Conservation (phyloP, 2,797 vertebrate genomes). For the Vultur gryphus region DNA sequence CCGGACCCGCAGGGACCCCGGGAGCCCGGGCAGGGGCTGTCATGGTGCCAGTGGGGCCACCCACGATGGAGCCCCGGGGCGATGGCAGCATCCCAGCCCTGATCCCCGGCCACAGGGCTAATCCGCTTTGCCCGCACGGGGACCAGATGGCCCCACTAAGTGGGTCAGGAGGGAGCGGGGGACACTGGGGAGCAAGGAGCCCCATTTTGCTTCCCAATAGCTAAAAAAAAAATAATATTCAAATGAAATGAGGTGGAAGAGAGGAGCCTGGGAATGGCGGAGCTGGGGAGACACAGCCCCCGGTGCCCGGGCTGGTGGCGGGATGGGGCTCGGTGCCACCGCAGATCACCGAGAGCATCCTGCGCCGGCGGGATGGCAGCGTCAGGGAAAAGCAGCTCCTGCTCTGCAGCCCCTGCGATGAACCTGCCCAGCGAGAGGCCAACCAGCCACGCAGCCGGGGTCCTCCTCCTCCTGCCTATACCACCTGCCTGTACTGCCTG, state of each 20-base stretch:
- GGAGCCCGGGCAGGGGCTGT: not conserved
- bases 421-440: not conserved
- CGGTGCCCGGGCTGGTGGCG: accelerated
- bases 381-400: not conserved
- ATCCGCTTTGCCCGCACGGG: not conserved
- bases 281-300: accelerated
- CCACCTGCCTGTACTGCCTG: too few relatives aligned
- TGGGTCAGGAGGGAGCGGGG: not conserved
- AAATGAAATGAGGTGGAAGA: not conserved
- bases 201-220: not conserved
- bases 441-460: accelerated
- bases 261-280: accelerated
- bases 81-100: not conserved
- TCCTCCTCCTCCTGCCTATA: not conserved
- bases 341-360: accelerated
- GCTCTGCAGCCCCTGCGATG: not conserved
- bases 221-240: accelerated
- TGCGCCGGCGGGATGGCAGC: accelerated
- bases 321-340: not conserved
- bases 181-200: not conserved
- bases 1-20: accelerated
- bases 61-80: accelerated
- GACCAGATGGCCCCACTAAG: conserved; percentile 21
- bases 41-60: accelerated
- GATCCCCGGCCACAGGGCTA: not conserved